Conservation (phyloP, 2,888 invertebrate genomes). For the Belgica antarctica region DNA sequence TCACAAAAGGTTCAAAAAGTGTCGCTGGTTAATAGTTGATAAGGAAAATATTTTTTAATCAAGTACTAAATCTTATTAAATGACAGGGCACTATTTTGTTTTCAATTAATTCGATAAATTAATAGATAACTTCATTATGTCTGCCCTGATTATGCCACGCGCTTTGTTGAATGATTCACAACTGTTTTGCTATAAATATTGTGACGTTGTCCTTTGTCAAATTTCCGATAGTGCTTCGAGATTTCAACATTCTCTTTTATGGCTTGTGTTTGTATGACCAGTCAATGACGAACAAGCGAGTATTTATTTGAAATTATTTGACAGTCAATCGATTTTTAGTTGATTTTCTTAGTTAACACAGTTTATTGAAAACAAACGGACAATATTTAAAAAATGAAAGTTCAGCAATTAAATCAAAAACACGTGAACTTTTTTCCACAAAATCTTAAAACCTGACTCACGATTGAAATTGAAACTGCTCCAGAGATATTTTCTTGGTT, state of each 20-base stretch:
- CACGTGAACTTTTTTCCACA: too few relatives aligned
- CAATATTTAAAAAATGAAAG: constrained; percentile 1
- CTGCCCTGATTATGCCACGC: constrained; percentile 4
- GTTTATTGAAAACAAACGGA: background rate
- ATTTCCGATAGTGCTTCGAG: constrained; percentile 5
- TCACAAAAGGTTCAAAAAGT: too few relatives aligned
- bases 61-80: too few relatives aligned
- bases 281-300: constrained; percentile 9
- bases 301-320: constrained; percentile 6
- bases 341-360: constrained; percentile 7
- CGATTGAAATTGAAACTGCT: background rate
- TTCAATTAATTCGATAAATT: background rate
- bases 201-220: constrained; percentile 7
- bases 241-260: constrained; percentile 17
- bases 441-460: background rate
- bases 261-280: background rate
- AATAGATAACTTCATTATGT: constrained; percentile 20
- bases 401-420: background rate
- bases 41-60: too few relatives aligned
- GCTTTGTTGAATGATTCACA: background rate
- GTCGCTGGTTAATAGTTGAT: too few relatives aligned
- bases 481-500: background rate
- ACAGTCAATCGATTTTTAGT: background rate
- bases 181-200: background rate
- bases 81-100: too few relatives aligned